Evolutionary conservation across 1,140 invertebrate genomes (phyloP), one percentile per base, ranked within the genome.

Genomic region (Papilio polyxenes): DNA sequence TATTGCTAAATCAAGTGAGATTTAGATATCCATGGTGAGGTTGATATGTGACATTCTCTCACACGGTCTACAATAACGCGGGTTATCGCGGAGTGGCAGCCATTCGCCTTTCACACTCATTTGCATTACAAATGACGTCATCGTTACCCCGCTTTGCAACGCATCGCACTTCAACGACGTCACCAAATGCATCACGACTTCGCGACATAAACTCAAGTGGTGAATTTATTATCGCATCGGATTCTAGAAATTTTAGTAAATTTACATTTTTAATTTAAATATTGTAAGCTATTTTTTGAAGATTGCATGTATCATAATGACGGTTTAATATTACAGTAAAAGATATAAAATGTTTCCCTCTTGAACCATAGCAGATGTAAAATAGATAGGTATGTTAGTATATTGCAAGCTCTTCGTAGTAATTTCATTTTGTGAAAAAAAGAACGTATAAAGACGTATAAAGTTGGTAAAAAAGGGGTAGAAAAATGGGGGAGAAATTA

Each of bases 121-220:
- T 84, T 84, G 82, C 81, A 83, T 79, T 84, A 83, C 83, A 83
- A 86, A 83, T 84, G 81, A 86, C 82, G 83, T 85, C 83, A 84
- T 84, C 48, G 20, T 31, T 77, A 49, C 75, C 53, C 48, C 75
- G 82, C 69, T 76, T 78, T 80, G 81, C 75, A 69, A 77, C 20
- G 49, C 75, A 31, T 53, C 75, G 20, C 49, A 11, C n/a, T 77
- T 51, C 40, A 75, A 17, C 75, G 48, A 23, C 65, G 23, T 72
- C 65, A 72, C 65, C 65, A 15, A 72, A 72, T 37, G 17, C 17
- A 59, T 31, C 62, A 31, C 13, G 31, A 56, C 13, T 17, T 17
- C 40, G 40, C 40, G 40, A 44, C 40, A 37, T 37, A 15, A 72
- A 11, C 17, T 4, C 13, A 72, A 72, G 11, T 40, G 65, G 31